These are phyloP conservation scores for Drosophila auraria DNA, from an alignment of 1,140 invertebrate species.

Conservation along the genomic window DNA sequence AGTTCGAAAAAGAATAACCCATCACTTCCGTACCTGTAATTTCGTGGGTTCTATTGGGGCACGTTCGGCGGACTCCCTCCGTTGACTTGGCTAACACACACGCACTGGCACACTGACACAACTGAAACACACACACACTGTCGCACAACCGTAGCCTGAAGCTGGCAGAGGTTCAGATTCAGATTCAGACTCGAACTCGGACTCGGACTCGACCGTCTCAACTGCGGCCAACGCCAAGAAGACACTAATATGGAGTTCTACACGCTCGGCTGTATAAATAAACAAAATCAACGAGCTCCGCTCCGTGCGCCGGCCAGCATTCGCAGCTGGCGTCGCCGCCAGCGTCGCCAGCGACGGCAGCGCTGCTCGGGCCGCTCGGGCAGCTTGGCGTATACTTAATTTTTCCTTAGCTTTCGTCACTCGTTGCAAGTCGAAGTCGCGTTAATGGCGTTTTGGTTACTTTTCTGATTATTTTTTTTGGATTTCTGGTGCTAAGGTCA, in stretches of 20 bases:
- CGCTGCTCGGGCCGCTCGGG: conserved; percentile 22
- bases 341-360: conserved; percentile 7
- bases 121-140: conserved; percentile 48
- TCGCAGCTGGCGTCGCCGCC: conserved; percentile 39
- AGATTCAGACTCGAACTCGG: conserved; percentile 24
- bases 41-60: conserved; percentile 8
- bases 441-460: conserved; percentile 59
- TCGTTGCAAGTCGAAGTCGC: conserved; percentile 65
- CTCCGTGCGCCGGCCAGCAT: conserved; percentile 45
- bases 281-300: conserved; percentile 75
- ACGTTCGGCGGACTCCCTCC: conserved; percentile 18
- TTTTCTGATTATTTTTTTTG: conserved; percentile 22
- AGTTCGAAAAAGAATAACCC: background rate
- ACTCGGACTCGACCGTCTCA: conserved; percentile 66
- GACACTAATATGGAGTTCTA: conserved; percentile 84
- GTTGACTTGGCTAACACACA: conserved; percentile 35
- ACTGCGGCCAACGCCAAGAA: conserved; percentile 81
- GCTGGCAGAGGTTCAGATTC: conserved; percentile 17
- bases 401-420: conserved; percentile 39
- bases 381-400: conserved; percentile 32
- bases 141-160: conserved; percentile 26
- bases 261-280: conserved; percentile 81
- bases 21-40: conserved; percentile 75
- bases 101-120: conserved; percentile 21
- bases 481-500: conserved; percentile 76